A percentile compares a stretch with the other conserved stretches of the same genome.
These are phyloP conservation scores for Amazonetta brasiliensis DNA, from an alignment of 2,797 vertebrate genomes.

Conservation along the genomic window DNA sequence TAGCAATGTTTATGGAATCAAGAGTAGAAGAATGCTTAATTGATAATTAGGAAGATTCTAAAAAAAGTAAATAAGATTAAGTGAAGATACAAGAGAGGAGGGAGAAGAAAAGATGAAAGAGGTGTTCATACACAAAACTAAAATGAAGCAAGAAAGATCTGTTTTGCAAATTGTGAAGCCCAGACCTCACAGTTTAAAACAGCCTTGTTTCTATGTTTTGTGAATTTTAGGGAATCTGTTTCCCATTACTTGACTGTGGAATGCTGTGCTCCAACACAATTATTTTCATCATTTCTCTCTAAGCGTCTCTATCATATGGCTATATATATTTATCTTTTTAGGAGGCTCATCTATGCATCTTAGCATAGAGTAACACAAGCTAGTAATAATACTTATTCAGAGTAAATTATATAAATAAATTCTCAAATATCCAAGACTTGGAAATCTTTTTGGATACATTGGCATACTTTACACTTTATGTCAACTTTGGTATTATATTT, in stretches of 20 bases:
- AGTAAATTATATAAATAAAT: neutral
- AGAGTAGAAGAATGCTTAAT: slow-evolving; percentile 20
- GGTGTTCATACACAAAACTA: neutral
- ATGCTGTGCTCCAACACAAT: neutral
- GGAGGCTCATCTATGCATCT: neutral
- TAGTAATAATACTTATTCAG: neutral
- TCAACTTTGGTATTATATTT: neutral
- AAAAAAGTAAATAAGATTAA: slow-evolving; percentile 60
- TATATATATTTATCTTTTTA: neutral
- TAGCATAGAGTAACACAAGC: neutral
- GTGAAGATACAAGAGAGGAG: neutral
- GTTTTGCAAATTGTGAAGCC: neutral
- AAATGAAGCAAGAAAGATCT: neutral
- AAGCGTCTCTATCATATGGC: rapidly evolving
- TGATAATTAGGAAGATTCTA: slow-evolving; percentile 34
- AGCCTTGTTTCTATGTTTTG: neutral
- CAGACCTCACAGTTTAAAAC: neutral
- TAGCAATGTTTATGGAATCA: slow-evolving; percentile 32
- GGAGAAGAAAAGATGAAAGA: slow-evolving; percentile 32
- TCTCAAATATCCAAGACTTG: neutral
- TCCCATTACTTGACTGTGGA: neutral
- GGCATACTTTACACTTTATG: neutral
- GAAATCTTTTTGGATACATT: neutral
- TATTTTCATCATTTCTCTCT: neutral
- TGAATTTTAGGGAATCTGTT: neutral